Base-by-base conservation (phyloP, 2,797 vertebrate species). In the Melanotaenia pygmaea region DNA sequence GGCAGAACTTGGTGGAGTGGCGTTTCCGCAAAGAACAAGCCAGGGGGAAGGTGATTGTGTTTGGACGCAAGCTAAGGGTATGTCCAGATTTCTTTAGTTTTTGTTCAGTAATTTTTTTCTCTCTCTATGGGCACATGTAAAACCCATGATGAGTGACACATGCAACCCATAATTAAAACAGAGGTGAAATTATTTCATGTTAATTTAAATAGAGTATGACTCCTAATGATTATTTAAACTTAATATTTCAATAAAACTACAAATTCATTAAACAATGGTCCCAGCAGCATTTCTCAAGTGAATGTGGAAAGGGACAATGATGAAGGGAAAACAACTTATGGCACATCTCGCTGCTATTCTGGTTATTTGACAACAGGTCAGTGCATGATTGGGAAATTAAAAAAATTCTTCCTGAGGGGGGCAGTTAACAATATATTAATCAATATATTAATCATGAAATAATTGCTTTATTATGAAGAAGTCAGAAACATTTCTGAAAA, bases 1-100 rank as follows among this genome's bases (percentile, higher is more conserved):
- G 98, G 45, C 97, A 98, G 74, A 99, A 99, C 86, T 85, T 99
- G 90, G 98, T 99, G 35, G 98, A 99, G 72, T 99, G 98, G 98
- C 94, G 98, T 40, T 99, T 98, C 92, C 95, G 98, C 24, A 99
- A 99, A 84, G 98, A 99, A 86, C 97, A 98, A 90, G 91, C 96
- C 68, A 95, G 97, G 76, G 97, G 98, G 18, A 99, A 97, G 90
- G 95, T 99, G 84, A 98, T 96, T 0, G 97, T 99, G 74, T 99
- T 99, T 66, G 98, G 98, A 77, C 96, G 98, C 79, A 99, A 99
- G 80, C 95, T 99, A 18, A 92, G 98, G 95, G 98, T 99, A 91
- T 80, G 88, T 86, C 54, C 28, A 47, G 63, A 59, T 2, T 50
- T 53, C 53, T 51, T 65, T 69, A 13, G 30, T 54, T 65, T 40